Evolutionary conservation across 2,113 vertebrate genomes (phyloP).

Genomic region (Nycticorax nycticorax): DNA sequence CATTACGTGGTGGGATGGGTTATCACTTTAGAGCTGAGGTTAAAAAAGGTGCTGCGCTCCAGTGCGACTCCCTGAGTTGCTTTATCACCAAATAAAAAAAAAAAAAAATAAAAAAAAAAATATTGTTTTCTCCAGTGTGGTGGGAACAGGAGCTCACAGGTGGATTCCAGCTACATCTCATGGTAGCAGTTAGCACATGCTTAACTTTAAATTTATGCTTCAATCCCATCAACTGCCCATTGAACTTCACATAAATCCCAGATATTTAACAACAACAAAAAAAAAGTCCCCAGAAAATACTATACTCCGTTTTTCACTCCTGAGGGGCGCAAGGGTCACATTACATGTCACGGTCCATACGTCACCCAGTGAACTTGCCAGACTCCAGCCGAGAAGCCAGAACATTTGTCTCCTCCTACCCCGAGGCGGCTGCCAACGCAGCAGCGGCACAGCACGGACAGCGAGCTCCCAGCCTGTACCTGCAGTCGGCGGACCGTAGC

Average conservation of each 20-base stretch:
- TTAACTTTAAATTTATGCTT: not conserved
- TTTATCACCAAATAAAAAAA: slow-evolving; percentile 8
- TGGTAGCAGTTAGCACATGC: not conserved
- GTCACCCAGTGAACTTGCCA: not conserved
- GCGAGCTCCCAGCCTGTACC: not conserved
- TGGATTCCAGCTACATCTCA: not conserved
- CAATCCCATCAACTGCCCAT: not conserved
- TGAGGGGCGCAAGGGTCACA: rapidly evolving
- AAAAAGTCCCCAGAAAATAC: not conserved
- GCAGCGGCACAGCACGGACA: not conserved
- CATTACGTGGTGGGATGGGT: rapidly evolving
- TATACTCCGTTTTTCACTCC: not conserved
- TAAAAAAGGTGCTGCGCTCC: not conserved
- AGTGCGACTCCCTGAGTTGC: not conserved
- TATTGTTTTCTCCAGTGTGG: not conserved
- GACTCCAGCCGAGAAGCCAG: not conserved
- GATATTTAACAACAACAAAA: not conserved
- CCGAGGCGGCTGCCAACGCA: not conserved
- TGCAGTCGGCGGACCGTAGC: not conserved
- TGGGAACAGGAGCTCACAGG: not conserved
- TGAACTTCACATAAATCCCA: not conserved
- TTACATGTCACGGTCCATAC: rapidly evolving
- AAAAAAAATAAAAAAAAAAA: not conserved
- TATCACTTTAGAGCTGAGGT: not conserved
- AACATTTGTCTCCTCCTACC: not conserved